Base-by-base conservation (phyloP, 30 jellyfish, hydroid and myxozoan species). In the Chrysaora quinquecirrha region DNA sequence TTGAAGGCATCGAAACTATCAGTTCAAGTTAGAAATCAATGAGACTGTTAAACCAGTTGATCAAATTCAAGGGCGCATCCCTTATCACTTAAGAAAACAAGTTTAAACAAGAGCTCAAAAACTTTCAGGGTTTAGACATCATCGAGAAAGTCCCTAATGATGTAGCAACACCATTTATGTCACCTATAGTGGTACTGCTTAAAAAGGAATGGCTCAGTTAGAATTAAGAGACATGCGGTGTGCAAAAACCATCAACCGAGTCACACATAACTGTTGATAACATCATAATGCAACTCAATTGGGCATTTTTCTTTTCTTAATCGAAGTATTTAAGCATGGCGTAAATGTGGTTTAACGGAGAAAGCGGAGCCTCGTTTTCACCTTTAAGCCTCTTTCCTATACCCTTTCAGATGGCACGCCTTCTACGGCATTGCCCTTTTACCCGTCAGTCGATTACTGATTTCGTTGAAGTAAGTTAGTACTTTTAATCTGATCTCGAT, bases 261-360 rank as follows among this genome's bases (percentile, higher is more conserved):
- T n/a, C 64, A 48, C 82, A 34, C 89, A 68, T 71, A 20, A 82
- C 34, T 34, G 46, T 70, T 71, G 92, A 68, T 21, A 90, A 70
- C 27, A 82, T 67, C 20, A n/a, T 68, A 34, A 18, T 49, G 18
- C 80, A 82, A 52, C 61, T 82, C 64, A 33, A 69, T 68, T 68
- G 82, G 46, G 89, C 90, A 9, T 27, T 34, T 18, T 22, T 33
- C 66, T 82, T 67, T 34, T 70, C 80, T 0, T 69, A 82, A 48
- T 9, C 1, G 19, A 90, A 35, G n/a, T n/a, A n/a, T n/a, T n/a
- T n/a, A n/a, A n/a, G n/a, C n/a, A n/a, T n/a, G n/a, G n/a, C n/a
- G n/a, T n/a, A n/a, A n/a, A n/a, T n/a, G n/a, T n/a, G n/a, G n/a
- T n/a, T n/a, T n/a, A n/a, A n/a, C n/a, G n/a, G n/a, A n/a, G n/a